Conservation (phyloP, 2,797 vertebrate species). For the Enteromius mattozi region DNA sequence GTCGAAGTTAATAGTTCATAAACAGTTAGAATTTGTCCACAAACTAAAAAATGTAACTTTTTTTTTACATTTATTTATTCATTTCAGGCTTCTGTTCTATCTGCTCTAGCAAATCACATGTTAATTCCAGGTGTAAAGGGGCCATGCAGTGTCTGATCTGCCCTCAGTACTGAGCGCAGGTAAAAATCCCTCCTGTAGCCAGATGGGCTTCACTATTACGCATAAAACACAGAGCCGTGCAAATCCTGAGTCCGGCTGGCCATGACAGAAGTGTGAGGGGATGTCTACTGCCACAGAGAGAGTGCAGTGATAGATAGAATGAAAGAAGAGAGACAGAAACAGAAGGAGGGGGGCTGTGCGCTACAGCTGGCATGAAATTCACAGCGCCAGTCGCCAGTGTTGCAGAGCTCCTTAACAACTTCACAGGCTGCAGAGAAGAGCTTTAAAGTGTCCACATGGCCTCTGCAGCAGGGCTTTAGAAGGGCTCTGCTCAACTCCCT, state of each 20-base stretch:
- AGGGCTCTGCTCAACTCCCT: conserved; percentile 73
- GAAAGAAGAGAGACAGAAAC: conserved; percentile 50
- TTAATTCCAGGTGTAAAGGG: conserved; percentile 13
- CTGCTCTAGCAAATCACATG: not conserved
- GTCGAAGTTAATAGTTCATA: not conserved
- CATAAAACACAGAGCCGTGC: conserved; percentile 77
- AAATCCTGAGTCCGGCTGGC: conserved; percentile 47
- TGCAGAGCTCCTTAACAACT: conserved; percentile 86
- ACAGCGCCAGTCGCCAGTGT: conserved; percentile 82
- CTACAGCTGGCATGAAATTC: conserved; percentile 84
- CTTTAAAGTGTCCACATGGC: conserved; percentile 86
- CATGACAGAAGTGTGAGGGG: conserved; percentile 46
- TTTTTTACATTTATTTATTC: not conserved
- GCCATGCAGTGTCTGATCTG: conserved; percentile 29
- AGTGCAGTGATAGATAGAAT: conserved; percentile 34
- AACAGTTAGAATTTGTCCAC: not conserved
- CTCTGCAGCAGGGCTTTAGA: conserved; percentile 82
- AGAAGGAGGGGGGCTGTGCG: conserved; percentile 59
- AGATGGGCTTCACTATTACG: conserved; percentile 78
- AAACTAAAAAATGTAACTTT: not conserved
- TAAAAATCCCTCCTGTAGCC: conserved; percentile 77
- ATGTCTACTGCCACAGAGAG: conserved; percentile 46
- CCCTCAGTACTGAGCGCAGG: conserved; percentile 71
- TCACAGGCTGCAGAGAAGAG: conserved; percentile 84
- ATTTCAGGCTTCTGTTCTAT: not conserved